Conservation (phyloP, 2,113 vertebrate genomes). For the Urocynchramus pylzowi region DNA sequence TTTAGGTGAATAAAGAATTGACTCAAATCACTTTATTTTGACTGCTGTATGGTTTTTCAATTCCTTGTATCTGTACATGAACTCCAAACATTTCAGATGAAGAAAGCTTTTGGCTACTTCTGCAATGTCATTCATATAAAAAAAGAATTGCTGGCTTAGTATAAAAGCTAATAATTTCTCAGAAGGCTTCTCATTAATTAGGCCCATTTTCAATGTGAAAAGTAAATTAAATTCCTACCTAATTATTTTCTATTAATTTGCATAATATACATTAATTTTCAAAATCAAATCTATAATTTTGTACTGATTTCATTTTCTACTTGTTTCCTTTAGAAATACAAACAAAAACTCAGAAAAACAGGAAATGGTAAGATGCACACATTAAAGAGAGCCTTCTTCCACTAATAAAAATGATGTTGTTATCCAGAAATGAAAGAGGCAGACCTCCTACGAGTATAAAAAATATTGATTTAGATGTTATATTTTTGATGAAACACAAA, state of each 20-base stretch:
- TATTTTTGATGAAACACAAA: conserved; percentile 36
- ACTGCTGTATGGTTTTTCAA: background rate
- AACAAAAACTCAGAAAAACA: background rate
- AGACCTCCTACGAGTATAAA: background rate
- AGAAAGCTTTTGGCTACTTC: background rate
- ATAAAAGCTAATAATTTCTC: background rate
- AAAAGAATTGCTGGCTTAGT: background rate
- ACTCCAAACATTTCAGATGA: background rate
- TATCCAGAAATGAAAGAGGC: background rate
- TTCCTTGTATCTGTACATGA: background rate
- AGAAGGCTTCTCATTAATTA: background rate
- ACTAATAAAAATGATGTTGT: background rate
- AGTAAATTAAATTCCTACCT: background rate
- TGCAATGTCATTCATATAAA: background rate
- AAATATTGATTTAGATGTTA: background rate
- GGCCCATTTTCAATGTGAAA: background rate
- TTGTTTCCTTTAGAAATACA: background rate
- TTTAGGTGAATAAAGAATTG: background rate
- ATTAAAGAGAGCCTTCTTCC: background rate
- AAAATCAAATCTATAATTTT: background rate
- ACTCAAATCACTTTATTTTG: background rate
- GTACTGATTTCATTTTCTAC: background rate
- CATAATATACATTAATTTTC: background rate
- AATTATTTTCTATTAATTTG: background rate
- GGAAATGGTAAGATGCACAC: background rate